Conservation (phyloP, 2,888 invertebrate species). For the Pseudococcus viburni region DNA sequence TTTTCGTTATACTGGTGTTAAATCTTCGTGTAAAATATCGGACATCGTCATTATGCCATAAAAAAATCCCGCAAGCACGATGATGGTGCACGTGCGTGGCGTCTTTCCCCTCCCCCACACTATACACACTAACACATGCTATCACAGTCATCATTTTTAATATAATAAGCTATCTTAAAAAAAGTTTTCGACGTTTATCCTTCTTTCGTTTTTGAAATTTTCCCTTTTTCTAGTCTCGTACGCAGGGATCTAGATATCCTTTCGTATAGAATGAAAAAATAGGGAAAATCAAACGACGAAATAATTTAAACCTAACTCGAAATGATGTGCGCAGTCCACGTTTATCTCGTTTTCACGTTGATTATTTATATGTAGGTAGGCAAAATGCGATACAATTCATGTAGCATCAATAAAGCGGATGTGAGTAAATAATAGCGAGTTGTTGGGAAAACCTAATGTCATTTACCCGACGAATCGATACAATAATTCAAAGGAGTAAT, state of each 20-base stretch:
- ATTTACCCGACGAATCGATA: not conserved
- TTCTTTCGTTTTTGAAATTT: not conserved
- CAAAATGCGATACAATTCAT: not conserved
- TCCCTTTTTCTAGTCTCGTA: not conserved
- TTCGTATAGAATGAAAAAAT: not conserved
- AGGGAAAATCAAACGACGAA: not conserved
- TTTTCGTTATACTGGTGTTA: constrained; percentile 7
- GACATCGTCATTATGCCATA: not conserved
- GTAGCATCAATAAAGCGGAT: constrained; percentile 16
- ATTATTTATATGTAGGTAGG: not conserved
- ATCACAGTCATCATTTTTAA: constrained; percentile 55
- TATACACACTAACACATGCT: constrained; percentile 46
- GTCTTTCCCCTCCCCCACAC: not conserved
- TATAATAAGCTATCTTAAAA: constrained; percentile 30
- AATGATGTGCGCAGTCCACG: constrained; percentile 3
- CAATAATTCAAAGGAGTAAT: not conserved
- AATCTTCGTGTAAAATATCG: not conserved
- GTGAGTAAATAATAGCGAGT: constrained; percentile 11
- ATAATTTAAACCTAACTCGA: not conserved
- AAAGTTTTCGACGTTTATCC: not conserved
- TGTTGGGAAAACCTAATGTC: not conserved
- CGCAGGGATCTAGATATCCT: not conserved
- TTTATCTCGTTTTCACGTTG: constrained; percentile 9
- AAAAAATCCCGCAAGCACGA: not conserved
- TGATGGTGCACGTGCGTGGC: not conserved